Conservation (phyloP, 2,888 invertebrate species). For the Nebria salina region DNA sequence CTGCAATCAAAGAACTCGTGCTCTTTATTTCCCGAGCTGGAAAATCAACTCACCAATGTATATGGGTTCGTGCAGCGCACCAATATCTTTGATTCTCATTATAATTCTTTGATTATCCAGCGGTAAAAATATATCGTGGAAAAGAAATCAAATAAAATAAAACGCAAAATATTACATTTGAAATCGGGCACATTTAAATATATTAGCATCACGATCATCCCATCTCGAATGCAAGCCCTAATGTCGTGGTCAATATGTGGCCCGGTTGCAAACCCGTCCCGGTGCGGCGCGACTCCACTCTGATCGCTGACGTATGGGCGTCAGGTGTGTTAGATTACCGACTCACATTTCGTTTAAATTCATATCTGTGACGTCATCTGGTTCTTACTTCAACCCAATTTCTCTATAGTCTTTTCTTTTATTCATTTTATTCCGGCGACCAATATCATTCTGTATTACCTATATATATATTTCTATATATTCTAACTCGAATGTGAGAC, state of each 20-base stretch:
- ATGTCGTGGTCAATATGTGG: constrained; percentile 41
- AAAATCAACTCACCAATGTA: background rate
- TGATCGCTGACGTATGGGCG: constrained; percentile 30
- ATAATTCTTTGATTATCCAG: background rate
- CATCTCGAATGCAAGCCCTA: constrained; percentile 15
- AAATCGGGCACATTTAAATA: background rate
- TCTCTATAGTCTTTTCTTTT: constrained; percentile 12
- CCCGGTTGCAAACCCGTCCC: no score
- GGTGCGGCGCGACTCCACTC: constrained; percentile 5
- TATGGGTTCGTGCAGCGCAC: no score
- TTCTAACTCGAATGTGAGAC: no score
- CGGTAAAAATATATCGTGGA: no score
- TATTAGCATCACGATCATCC: constrained; percentile 2
- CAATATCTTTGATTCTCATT: background rate
- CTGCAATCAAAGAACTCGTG: constrained; percentile 10
- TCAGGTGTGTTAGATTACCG: constrained; percentile 53
- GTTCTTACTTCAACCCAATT: constrained; percentile 34
- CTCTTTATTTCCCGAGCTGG: background rate
- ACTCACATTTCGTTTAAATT: constrained; percentile 53
- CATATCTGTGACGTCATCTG: constrained; percentile 51
- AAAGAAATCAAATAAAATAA: no score
- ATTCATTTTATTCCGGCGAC: background rate
- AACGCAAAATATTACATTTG: background rate
- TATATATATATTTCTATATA: background rate
- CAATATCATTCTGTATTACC: background rate